These are phyloP conservation scores for Sebastes schlegelii DNA, from an alignment of 2,113 vertebrate species.

Conservation along the genomic window DNA sequence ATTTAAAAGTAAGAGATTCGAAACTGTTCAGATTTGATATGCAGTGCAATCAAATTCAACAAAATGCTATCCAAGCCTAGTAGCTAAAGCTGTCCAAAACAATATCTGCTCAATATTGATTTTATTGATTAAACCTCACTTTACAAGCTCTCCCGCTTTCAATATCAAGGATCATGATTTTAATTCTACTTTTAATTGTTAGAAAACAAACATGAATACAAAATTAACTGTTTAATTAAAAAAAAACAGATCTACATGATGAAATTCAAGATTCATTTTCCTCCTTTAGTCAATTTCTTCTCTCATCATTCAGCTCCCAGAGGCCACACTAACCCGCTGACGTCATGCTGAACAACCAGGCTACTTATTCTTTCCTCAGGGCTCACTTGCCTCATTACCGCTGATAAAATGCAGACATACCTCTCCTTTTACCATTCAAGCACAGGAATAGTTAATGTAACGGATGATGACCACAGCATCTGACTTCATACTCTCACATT, in stretches of 20 bases:
- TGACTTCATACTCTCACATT: neutral
- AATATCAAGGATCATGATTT: neutral
- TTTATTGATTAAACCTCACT: neutral
- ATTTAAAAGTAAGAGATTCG: neutral
- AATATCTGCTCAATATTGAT: neutral
- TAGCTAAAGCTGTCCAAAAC: neutral
- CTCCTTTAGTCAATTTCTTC: neutral
- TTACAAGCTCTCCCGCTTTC: neutral
- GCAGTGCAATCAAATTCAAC: neutral
- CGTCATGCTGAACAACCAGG: conserved; percentile 33
- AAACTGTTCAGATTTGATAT: neutral
- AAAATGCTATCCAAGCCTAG: neutral
- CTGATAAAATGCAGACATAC: conserved; percentile 29
- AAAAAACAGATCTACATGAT: neutral
- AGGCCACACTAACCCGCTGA: conserved; percentile 13
- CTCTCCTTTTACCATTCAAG: neutral
- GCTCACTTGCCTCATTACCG: conserved; percentile 17
- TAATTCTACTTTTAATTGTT: neutral
- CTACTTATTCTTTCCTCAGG: conserved; percentile 19
- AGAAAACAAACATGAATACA: neutral
- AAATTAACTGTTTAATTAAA: neutral
- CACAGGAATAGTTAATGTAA: conserved; percentile 2
- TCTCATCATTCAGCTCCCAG: conserved; percentile 28
- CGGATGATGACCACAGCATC: neutral
- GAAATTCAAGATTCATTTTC: conserved; percentile 2